These are phyloP conservation scores for Nothobranchius kuhntae DNA, from an alignment of 2,113 vertebrate species.

Conservation along the genomic window DNA sequence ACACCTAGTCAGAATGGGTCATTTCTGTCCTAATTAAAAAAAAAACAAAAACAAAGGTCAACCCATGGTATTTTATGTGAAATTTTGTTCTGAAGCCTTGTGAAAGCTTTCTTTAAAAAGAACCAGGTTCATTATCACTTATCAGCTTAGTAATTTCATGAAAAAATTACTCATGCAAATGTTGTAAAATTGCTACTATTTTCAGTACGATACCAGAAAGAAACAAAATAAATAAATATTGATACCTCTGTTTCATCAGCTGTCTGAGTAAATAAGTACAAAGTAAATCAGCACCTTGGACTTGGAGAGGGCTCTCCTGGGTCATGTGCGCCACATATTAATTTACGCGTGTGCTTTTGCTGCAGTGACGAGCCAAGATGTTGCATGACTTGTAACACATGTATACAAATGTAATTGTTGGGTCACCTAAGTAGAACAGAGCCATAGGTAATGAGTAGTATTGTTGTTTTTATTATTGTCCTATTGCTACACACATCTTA, in stretches of 20 bases:
- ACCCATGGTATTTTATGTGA: too few species aligned
- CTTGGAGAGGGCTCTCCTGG: neutral
- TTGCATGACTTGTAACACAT: slow-evolving; percentile 1
- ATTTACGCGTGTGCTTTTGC: slow-evolving; percentile 1
- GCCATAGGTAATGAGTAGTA: too few species aligned
- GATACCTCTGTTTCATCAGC: neutral
- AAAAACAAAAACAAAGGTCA: too few species aligned
- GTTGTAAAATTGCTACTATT: too few species aligned
- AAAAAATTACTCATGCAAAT: too few species aligned
- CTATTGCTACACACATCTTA: too few species aligned
- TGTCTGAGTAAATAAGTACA: neutral
- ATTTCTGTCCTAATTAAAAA: too few species aligned
- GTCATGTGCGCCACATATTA: neutral
- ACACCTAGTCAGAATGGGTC: too few species aligned
- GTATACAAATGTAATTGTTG: neutral
- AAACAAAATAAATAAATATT: neutral
- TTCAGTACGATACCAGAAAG: neutral
- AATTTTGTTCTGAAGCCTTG: too few species aligned
- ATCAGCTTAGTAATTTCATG: too few species aligned
- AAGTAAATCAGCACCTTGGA: neutral
- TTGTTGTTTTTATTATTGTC: neutral
- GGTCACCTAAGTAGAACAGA: neutral
- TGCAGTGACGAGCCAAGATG: neutral
- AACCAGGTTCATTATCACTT: too few species aligned
- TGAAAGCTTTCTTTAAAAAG: too few species aligned